phyloP scores from a whole-genome alignment of 2,113 vertebrate genomes.

The Epinephelus fuscoguttatus region DNA sequence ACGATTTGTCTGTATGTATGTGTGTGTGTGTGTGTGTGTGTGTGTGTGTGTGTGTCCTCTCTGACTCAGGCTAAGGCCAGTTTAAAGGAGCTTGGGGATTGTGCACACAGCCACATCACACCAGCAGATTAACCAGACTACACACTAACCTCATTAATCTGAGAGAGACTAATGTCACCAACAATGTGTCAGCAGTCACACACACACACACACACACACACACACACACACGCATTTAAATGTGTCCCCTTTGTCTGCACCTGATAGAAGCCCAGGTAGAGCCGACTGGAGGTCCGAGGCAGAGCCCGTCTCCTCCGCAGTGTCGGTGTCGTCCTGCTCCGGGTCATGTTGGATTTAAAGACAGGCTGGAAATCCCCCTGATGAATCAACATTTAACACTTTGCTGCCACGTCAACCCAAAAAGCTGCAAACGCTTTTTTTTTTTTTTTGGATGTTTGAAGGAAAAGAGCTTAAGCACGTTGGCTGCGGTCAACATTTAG shows the following conservation, averaged over 20 bases:
- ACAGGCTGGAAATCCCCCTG: conserved; percentile 56
- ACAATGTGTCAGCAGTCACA: conserved; percentile 49
- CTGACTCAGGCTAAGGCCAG: conserved; percentile 24
- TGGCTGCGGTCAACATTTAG: neutral
- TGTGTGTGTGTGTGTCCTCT: conserved; percentile 25
- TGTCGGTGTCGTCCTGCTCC: conserved; percentile 21
- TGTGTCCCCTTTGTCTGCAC: conserved; percentile 24
- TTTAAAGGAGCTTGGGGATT: conserved; percentile 52
- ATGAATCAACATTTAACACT: conserved; percentile 62
- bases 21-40: conserved; percentile 1
- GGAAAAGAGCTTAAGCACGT: neutral
- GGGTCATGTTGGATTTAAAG: conserved; percentile 43
- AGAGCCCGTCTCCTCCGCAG: neutral
- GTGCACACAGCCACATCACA: conserved; percentile 40
- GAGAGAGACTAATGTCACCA: conserved; percentile 49
- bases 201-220: conserved; percentile 33
- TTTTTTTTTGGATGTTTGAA: conserved; percentile 27
- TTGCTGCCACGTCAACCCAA: conserved; percentile 24
- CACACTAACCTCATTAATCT: conserved; percentile 66
- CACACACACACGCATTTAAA: neutral
- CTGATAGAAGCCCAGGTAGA: conserved; percentile 35
- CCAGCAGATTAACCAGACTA: conserved; percentile 69
- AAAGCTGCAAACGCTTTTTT: neutral
- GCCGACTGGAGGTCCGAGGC: conserved; percentile 12
- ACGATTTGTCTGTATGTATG: conserved; percentile 1